Evolutionary conservation across 2,888 invertebrate species (phyloP), one percentile per base, ranked within the genome.

Genomic region (Eupithecia insigniata): DNA sequence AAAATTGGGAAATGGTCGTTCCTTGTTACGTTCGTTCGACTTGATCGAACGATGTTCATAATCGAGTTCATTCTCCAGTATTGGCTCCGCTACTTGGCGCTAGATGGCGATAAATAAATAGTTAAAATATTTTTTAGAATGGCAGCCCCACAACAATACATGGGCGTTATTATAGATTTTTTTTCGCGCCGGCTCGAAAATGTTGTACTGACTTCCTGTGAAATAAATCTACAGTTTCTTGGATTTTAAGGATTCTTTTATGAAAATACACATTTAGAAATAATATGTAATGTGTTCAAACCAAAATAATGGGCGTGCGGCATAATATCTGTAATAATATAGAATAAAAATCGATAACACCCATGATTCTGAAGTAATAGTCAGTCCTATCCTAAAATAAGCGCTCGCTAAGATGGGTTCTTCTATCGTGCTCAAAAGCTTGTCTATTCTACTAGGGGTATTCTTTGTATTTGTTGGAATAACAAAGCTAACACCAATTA

Each of bases 391-490:
- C 69, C 69, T 66, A 76, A 73, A 76, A 73, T 71, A 73, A 74
- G 76, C 64, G 75, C 73, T 80, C 62, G 71, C 61, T 51, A 89
- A 85, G 87, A 94, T 93, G 93, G 94, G 92, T 76, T 94, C 97
- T 80, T 93, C 97, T 80, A 96, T 98, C 84, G 99, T 98, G 81
- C 92, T 99, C 77, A 98, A 96, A 92, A 98, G 98, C 87, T 95
- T 99, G 83, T 99, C 99, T 67, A 95, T 99, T 83, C 96, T 99
- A 69, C 94, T 99, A 87, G 99, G 99, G 76, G 95, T 99, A 83
- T 99, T 99, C 94, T 99, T 99, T 91, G 96, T 99, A 86, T 98
- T 99, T 89, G 98, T 99, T 80, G 99, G 99, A 73, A 96, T 97
- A 73, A 97, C 99, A 86, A 99, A 99, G 94, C 92, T 99, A 78